Evolutionary conservation across 2,888 invertebrate species (phyloP).

Genomic region (Cephus pulcher): DNA sequence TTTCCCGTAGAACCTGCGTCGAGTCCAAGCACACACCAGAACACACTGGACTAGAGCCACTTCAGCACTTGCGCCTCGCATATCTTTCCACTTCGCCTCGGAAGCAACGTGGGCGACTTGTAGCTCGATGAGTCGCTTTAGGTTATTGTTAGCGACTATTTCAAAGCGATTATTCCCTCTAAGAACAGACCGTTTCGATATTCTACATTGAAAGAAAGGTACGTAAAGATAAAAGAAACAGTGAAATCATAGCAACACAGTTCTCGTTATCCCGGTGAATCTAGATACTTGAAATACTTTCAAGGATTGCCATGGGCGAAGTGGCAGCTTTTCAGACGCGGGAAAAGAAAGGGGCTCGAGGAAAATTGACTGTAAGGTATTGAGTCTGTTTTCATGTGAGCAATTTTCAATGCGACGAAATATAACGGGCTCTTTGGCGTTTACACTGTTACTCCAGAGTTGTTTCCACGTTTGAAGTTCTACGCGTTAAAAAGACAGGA

Average conservation of each 20-base stretch:
- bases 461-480: neutral
- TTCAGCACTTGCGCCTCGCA: neutral
- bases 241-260: neutral
- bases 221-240: neutral
- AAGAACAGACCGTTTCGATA: neutral
- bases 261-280: neutral
- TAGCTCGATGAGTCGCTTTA: neutral
- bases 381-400: neutral
- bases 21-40: neutral
- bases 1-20: conserved; percentile 30
- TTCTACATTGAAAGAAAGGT: neutral
- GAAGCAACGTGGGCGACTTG: neutral
- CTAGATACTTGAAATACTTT: neutral
- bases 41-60: neutral
- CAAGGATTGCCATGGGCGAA: neutral
- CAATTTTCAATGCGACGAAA: neutral
- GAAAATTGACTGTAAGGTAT: neutral
- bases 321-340: neutral
- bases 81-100: neutral
- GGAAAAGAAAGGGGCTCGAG: neutral
- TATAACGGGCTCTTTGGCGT: neutral
- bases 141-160: neutral
- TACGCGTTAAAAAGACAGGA: neutral
- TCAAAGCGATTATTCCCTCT: neutral
- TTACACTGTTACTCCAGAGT: neutral